A percentile compares a stretch with the other conserved stretches of the same genome.
These are phyloP conservation scores for Ochropleura leucogaster DNA, from an alignment of 2,888 invertebrate species.

Conservation along the genomic window DNA sequence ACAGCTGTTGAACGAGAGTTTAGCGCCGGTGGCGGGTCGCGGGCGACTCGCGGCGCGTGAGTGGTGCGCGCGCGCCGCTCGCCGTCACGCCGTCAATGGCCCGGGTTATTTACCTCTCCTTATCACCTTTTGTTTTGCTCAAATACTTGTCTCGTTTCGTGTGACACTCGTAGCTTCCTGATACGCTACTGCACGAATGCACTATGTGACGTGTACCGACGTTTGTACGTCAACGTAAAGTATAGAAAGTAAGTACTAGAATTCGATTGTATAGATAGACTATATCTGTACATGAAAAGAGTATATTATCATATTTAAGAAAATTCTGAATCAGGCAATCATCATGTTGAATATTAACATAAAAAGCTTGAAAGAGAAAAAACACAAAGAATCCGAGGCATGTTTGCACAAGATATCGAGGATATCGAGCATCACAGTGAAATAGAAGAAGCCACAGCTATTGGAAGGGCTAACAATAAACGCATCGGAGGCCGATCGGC, in stretches of 20 bases:
- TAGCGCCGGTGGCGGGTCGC: constrained; percentile 68
- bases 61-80: constrained; percentile 68
- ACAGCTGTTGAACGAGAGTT: constrained; percentile 79
- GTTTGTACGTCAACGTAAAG: constrained; percentile 9
- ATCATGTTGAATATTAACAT: constrained; percentile 20
- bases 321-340: constrained; percentile 26
- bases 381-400: constrained; percentile 66
- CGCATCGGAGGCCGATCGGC: constrained; percentile 88
- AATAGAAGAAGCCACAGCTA: constrained; percentile 85
- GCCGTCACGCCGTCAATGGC: constrained; percentile 86
- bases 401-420: constrained; percentile 83
- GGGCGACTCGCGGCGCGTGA: constrained; percentile 57
- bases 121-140: constrained; percentile 90
- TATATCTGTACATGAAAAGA: not conserved
- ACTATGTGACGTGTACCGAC: constrained; percentile 37
- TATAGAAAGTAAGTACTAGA: constrained; percentile 8
- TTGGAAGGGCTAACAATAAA: constrained; percentile 87
- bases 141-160: constrained; percentile 84
- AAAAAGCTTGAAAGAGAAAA: constrained; percentile 56
- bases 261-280: not conserved
- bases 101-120: constrained; percentile 90
- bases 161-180: constrained; percentile 74
- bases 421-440: constrained; percentile 82
- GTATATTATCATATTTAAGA: not conserved
- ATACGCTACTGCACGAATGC: constrained; percentile 65